Conservation (phyloP, 2,113 vertebrate genomes). For the Leptosomus discolor region DNA sequence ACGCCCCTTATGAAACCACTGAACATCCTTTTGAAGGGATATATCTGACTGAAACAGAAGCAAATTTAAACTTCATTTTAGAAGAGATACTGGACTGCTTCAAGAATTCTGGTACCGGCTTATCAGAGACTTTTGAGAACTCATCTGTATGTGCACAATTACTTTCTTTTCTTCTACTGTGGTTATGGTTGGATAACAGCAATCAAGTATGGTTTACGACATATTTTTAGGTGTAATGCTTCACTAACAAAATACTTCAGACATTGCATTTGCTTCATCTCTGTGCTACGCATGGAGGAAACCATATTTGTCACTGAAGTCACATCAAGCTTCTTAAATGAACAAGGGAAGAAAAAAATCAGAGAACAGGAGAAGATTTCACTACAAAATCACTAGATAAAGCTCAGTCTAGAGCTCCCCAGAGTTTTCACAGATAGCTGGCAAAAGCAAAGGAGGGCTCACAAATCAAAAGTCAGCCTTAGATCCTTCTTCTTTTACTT, state of each 20-base stretch:
- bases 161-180: not conserved
- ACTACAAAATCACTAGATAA: not conserved
- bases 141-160: not conserved
- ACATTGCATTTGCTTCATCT: not conserved
- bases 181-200: not conserved
- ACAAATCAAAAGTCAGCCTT: not conserved
- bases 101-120: not conserved
- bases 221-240: not conserved
- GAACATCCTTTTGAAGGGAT: not conserved
- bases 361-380: not conserved
- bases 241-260: not conserved
- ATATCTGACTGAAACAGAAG: not conserved
- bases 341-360: not conserved
- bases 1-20: not conserved
- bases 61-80: not conserved
- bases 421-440: not conserved
- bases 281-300: not conserved
- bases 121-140: not conserved
- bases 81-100: not conserved
- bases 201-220: not conserved
- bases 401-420: not conserved
- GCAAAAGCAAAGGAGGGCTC: not conserved
- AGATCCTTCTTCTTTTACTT: not conserved
- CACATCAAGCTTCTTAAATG: not conserved
- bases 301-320: not conserved